Percentiles rank a stretch among this genome's conserved stretches.
Evolutionary conservation across 2,113 vertebrate species (phyloP).

Genomic region (Stictonetta naevosa): DNA sequence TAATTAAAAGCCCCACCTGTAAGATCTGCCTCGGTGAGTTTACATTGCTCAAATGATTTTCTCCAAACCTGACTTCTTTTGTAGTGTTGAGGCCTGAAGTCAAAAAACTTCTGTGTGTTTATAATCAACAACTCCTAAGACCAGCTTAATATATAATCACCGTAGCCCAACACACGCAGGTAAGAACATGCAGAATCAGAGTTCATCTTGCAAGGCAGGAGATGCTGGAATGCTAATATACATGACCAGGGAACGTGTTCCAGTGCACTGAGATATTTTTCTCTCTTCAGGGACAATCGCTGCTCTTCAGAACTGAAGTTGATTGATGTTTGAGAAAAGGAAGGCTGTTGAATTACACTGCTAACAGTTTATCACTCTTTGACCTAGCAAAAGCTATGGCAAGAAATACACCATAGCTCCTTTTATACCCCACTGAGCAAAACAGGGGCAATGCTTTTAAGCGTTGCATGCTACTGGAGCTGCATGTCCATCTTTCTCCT

Average conservation of each 20-base stretch:
- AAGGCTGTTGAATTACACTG: neutral
- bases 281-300: neutral
- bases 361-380: neutral
- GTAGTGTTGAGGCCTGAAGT: slow-evolving; percentile 25
- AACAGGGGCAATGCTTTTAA: neutral
- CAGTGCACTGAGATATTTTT: neutral
- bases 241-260: neutral
- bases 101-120: neutral
- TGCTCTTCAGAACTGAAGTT: neutral
- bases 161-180: slow-evolving; percentile 18
- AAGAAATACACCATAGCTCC: neutral
- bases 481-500: neutral
- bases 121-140: slow-evolving; percentile 25
- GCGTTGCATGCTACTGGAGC: neutral
- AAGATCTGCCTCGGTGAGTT: slow-evolving; percentile 3
- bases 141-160: neutral
- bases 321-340: neutral
- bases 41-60: neutral
- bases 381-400: rapidly evolving
- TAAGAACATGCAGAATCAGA: slow-evolving; percentile 38
- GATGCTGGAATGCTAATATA: slow-evolving; percentile 18
- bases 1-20: slow-evolving; percentile 49
- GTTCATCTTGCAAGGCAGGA: slow-evolving; percentile 1
- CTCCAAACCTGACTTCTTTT: slow-evolving; percentile 30
- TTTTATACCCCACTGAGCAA: neutral